Base-by-base conservation (phyloP, 2,797 vertebrate genomes). In the Meda fulgida region DNA sequence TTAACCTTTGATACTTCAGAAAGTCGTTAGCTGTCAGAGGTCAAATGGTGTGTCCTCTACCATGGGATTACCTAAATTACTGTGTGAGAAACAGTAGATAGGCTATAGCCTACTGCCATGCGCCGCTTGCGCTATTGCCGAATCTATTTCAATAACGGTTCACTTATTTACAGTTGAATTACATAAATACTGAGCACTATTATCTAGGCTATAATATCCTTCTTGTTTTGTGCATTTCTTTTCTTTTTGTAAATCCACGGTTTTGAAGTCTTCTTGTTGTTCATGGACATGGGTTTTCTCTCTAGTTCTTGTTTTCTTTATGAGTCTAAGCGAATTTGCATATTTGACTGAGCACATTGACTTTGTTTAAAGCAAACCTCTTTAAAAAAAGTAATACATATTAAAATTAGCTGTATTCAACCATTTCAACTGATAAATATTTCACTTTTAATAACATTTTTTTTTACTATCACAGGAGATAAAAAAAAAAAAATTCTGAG, bases 1-100 rank as follows among this genome's bases (percentile, higher is more conserved):
- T 95, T 95, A 95, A 95, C 94, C 95, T 94, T 86, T 94, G 93
- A 91, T 93, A 90, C 92, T 87, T 91, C 92, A 92, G 93, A 93
- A 93, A 93, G 92, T 91, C 93, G 89, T 94, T 94, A 93, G 92
- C 90, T 90, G 94, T 90, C 92, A 92, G 89, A 91, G 94, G 94
- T 95, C 94, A 93, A 81, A 51, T 75, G 75, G 75, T 60, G 88
- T 83, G 90, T 81, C 86, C 90, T 84, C 43, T 79, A 23, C 43
- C 79, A 85, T 80, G 77, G 72, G 23, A 81, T 88, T 85, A 84
- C 26, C 7, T 88, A 89, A 83, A 87, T 91, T 48, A 81, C 48
- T 73, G 84, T 90, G 72, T 63, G 18, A 73, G 72, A 80, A 85
- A 78, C 55, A n/a, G 23, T n/a, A 38, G 9, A 71, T 10, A 23